A percentile compares a stretch with the other conserved stretches of the same genome.
These are phyloP conservation scores for Lutjanus argentimaculatus DNA, from an alignment of 2,797 vertebrate genomes.

Conservation along the genomic window DNA sequence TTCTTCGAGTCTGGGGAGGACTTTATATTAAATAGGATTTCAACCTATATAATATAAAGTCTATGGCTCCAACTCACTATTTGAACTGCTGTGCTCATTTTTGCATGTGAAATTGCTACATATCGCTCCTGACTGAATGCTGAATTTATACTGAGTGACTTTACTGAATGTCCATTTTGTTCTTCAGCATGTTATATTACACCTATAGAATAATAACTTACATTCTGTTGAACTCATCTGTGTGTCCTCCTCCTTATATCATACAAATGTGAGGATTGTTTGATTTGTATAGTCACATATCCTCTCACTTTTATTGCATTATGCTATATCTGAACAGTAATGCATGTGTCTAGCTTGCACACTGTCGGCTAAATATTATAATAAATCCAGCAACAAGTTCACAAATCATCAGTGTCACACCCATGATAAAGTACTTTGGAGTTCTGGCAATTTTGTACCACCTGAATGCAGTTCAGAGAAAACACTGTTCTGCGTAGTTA, in stretches of 20 bases:
- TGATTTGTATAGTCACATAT: background rate
- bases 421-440: background rate
- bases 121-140: background rate
- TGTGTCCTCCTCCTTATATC: background rate
- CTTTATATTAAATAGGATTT: too few species aligned
- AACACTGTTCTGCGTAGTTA: slow-evolving; percentile 6
- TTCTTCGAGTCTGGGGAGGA: too few species aligned
- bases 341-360: background rate
- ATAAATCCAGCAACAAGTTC: slow-evolving; percentile 8
- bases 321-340: background rate
- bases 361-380: slow-evolving; percentile 5
- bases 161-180: background rate
- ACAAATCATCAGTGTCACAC: slow-evolving; percentile 20
- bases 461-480: slow-evolving; percentile 12
- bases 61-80: too few species aligned
- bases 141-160: background rate
- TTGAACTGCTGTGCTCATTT: too few species aligned
- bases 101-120: too few species aligned
- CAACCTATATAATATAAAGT: too few species aligned
- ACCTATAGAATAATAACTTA: background rate
- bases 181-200: background rate
- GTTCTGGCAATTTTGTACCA: slow-evolving; percentile 7
- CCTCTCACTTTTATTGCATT: background rate
- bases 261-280: background rate
- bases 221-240: background rate